These are phyloP conservation scores for Cliona cf. orientalis DNA, from an alignment of 37 sponge, comb jelly and placozoan species.

Conservation along the genomic window DNA sequence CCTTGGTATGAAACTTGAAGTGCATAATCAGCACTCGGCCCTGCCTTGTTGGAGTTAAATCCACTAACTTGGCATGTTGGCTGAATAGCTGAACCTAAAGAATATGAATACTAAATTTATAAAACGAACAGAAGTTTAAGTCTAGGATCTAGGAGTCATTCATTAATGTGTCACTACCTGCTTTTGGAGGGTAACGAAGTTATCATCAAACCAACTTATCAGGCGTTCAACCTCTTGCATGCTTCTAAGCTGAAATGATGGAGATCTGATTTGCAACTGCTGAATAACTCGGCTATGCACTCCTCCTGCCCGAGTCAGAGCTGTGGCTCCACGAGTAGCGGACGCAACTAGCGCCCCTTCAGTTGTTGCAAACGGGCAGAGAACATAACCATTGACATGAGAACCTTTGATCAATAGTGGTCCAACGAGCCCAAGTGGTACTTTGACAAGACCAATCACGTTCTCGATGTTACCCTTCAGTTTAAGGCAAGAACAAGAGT, in stretches of 20 bases:
- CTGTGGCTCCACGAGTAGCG: slow-evolving; percentile 71
- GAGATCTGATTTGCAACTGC: slow-evolving; percentile 54
- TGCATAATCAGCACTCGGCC: slow-evolving; percentile 48
- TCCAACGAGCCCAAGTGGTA: slow-evolving; percentile 71
- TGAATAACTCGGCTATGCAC: slow-evolving; percentile 23
- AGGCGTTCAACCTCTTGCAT: slow-evolving; percentile 46
- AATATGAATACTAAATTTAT: not conserved
- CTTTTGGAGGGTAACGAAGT: slow-evolving; percentile 20
- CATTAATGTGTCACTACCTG: slow-evolving; percentile 10
- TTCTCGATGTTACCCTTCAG: slow-evolving; percentile 86
- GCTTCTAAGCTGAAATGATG: slow-evolving; percentile 34
- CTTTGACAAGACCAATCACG: slow-evolving; percentile 70
- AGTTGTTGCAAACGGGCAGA: slow-evolving; percentile 82
- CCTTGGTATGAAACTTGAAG: slow-evolving; percentile 61
- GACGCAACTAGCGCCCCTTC: slow-evolving; percentile 86
- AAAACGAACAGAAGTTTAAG: not conserved
- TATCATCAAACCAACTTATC: slow-evolving; percentile 41
- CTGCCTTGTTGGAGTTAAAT: slow-evolving; percentile 10
- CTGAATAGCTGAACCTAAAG: slow-evolving; percentile 54
- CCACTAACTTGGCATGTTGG: slow-evolving; percentile 59
- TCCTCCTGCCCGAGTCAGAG: slow-evolving; percentile 69
- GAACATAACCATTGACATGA: slow-evolving; percentile 54
- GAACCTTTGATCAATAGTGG: slow-evolving; percentile 69
- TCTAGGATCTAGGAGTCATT: too few species aligned
- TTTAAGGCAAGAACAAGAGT: slow-evolving; percentile 51